phyloP scores from a whole-genome alignment of 2,888 invertebrate species.

The Subacronicta megacephala region DNA sequence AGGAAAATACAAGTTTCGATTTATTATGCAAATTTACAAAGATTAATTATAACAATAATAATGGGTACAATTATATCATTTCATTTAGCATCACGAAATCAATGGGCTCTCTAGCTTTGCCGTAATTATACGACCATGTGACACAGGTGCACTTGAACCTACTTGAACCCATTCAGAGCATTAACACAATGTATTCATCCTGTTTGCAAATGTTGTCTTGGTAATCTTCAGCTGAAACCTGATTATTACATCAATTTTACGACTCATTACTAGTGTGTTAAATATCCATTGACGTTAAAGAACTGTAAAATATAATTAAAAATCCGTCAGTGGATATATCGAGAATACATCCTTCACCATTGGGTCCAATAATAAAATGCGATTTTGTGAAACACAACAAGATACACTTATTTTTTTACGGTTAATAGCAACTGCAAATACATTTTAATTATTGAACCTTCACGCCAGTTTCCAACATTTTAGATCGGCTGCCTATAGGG shows the following conservation, averaged over 20 bases:
- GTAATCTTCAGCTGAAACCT: slow-evolving; percentile 44
- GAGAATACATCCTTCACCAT: slow-evolving; percentile 27
- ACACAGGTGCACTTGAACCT: slow-evolving; percentile 40
- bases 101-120: slow-evolving; percentile 16
- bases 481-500: slow-evolving; percentile 21
- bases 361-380: slow-evolving; percentile 18
- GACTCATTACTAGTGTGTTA: slow-evolving; percentile 32
- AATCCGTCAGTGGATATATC: slow-evolving; percentile 10
- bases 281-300: slow-evolving; percentile 35
- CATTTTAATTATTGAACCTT: no score
- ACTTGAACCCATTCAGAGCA: slow-evolving; percentile 35
- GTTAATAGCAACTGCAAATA: slow-evolving; percentile 3
- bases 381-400: not conserved
- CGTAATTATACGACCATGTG: slow-evolving; percentile 32
- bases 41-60: no score
- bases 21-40: no score
- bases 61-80: no score
- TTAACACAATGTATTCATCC: slow-evolving; percentile 43
- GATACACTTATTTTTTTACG: slow-evolving; percentile 20
- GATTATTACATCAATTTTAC: slow-evolving; percentile 50
- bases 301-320: slow-evolving; percentile 43
- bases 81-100: slow-evolving; percentile 17
- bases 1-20: no score
- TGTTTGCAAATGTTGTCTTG: slow-evolving; percentile 46
- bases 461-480: slow-evolving; percentile 49